Base-by-base conservation (phyloP, 1,140 invertebrate genomes). In the Drosophila fuyamai region DNA sequence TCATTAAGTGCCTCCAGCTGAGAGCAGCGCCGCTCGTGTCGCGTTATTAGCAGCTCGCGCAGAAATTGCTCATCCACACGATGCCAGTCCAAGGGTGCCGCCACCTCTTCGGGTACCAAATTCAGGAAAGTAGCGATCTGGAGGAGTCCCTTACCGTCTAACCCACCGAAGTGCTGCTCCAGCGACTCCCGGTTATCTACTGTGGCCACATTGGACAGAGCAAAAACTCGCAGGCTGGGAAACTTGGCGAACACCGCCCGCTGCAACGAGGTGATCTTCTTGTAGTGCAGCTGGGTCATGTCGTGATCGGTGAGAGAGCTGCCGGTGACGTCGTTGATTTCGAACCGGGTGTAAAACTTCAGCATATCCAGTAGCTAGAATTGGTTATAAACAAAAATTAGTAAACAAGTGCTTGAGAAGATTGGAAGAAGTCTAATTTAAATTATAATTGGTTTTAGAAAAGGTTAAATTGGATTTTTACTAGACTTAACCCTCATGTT, bases 311-410 rank as follows among this genome's bases (percentile, higher is more conserved):
- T 98, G 23, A 99, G 93, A 0, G 98, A 97, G 92, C 99, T 97
- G 0, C 99, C 99, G 2, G 96, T 97, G 79, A 97, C 96, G 92
- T 99, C 98, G 93, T 97, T 98, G 62, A 99, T 99, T 93, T 99
- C 99, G 94, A 99, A 99, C 67, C 97, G 94, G 0, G 97, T 96
- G 93, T 99, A 99, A 89, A 99, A 99, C 92, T 98, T 98, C 10
- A 99, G 93, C 95, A 98, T 98, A 71, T 99, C 97, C 76, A 99
- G 92, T 4, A 99, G 93, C 96, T 99, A 23, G n/a, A 41, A 10
- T 10, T 32, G 1, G 18, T 18, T 18, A 18, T 18, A 18, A 23
- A 23, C 3, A 4, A 23, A 23, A 23, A 23, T 4, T 4, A 23
- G 23, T 23, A 23, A 23, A 23, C 3, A 4, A 23, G 7, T 32